These are phyloP conservation scores for Crossoptilon crossoptilon DNA, from an alignment of 2,797 vertebrate species.

Conservation along the genomic window DNA sequence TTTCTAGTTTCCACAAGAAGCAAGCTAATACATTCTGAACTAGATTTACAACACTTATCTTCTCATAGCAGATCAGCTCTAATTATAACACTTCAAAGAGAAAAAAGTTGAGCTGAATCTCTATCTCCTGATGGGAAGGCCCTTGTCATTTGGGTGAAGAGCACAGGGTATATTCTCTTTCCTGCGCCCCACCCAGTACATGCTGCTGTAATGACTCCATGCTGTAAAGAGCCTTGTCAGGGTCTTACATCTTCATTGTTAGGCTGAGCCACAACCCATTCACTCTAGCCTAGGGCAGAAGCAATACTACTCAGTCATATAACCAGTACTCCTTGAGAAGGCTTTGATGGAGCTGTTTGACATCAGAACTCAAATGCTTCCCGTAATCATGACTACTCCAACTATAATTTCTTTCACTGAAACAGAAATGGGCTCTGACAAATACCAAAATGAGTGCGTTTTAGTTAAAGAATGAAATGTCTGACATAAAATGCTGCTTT, in stretches of 20 bases:
- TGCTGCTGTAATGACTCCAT: background rate
- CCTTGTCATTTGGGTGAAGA: background rate
- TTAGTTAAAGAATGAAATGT: background rate
- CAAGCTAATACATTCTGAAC: background rate
- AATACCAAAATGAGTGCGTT: background rate
- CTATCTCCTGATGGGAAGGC: background rate
- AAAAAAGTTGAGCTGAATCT: background rate
- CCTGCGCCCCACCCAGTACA: background rate
- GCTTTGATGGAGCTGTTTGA: background rate
- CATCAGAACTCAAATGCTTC: background rate
- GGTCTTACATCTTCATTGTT: background rate
- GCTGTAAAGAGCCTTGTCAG: background rate
- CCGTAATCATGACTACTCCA: background rate
- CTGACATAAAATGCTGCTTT: background rate
- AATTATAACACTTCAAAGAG: background rate
- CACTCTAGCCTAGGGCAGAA: background rate
- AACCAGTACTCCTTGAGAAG: background rate
- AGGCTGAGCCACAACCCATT: background rate
- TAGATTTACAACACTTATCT: background rate
- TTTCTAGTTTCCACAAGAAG: conserved; percentile 14
- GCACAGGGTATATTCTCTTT: background rate
- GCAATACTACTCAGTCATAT: background rate
- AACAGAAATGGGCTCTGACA: background rate
- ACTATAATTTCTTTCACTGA: conserved; percentile 1
- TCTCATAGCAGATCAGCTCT: background rate